phyloP scores from a whole-genome alignment of 2,113 vertebrate genomes.

The Myanophis thanlyinensis region DNA sequence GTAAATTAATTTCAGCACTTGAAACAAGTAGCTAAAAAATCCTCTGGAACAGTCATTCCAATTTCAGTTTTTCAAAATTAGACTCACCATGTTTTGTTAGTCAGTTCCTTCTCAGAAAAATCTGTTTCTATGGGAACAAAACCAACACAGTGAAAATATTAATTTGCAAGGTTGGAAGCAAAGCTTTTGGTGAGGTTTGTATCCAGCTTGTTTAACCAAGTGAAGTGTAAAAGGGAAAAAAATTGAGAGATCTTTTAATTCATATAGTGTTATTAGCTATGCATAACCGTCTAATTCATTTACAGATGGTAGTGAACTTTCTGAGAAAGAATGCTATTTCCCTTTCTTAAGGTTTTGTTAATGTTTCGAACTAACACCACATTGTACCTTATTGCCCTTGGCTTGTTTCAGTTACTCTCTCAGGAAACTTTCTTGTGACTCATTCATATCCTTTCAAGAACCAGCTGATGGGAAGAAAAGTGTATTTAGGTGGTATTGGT shows the following conservation, averaged over 20 bases:
- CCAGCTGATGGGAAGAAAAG: background rate
- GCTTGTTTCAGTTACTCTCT: background rate
- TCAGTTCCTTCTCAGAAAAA: background rate
- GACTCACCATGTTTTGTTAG: constrained; percentile 11
- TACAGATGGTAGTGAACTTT: background rate
- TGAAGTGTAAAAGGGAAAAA: background rate
- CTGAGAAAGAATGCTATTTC: background rate
- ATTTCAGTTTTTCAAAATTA: constrained; percentile 14
- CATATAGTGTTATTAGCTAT: background rate
- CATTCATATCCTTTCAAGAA: background rate
- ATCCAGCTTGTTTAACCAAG: background rate
- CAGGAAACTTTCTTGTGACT: background rate
- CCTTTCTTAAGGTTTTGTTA: background rate
- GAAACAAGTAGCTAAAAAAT: background rate
- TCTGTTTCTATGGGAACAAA: constrained; percentile 27
- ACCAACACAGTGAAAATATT: constrained; percentile 8
- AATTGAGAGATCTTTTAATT: background rate
- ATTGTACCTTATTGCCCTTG: background rate
- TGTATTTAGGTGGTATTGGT: background rate
- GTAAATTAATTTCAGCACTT: background rate
- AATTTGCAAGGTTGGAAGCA: constrained; percentile 4
- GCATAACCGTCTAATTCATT: background rate
- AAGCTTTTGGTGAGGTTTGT: constrained; percentile 1
- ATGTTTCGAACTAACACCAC: background rate
- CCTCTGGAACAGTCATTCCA: background rate